A percentile compares a stretch with the other conserved stretches of the same genome.
phyloP scores from a whole-genome alignment of 2,797 vertebrate genomes.

The Clamator glandarius region DNA sequence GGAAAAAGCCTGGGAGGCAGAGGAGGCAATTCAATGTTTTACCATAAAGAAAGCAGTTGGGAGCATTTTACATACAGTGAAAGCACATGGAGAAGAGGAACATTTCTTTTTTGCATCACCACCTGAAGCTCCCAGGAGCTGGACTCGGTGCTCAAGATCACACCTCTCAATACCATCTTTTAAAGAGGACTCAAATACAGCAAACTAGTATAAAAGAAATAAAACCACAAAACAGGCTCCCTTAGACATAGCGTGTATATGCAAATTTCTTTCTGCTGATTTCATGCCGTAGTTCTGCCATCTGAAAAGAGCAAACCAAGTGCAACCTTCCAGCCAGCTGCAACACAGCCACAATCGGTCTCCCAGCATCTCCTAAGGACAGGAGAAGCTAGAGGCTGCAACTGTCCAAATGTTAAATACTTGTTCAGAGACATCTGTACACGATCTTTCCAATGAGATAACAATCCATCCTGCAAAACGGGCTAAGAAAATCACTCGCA shows the following conservation, averaged over 20 bases:
- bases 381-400: background rate
- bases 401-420: background rate
- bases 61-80: background rate
- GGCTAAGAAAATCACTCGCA: background rate
- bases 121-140: background rate
- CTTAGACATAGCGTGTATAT: background rate
- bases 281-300: background rate
- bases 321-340: background rate
- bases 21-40: background rate
- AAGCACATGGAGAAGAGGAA: background rate
- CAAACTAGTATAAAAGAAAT: background rate
- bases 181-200: background rate
- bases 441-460: background rate
- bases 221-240: background rate
- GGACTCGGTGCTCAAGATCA: background rate
- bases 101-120: background rate
- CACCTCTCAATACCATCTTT: background rate
- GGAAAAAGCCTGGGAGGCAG: background rate
- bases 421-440: background rate
- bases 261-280: background rate
- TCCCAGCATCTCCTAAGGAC: background rate
- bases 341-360: background rate
- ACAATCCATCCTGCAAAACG: background rate
- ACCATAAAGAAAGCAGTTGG: background rate
- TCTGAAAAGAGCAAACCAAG: constrained; percentile 3